Evolutionary conservation across 2,888 invertebrate species (phyloP), one percentile per base, ranked within the genome.

Genomic region (Ochropleura plecta): DNA sequence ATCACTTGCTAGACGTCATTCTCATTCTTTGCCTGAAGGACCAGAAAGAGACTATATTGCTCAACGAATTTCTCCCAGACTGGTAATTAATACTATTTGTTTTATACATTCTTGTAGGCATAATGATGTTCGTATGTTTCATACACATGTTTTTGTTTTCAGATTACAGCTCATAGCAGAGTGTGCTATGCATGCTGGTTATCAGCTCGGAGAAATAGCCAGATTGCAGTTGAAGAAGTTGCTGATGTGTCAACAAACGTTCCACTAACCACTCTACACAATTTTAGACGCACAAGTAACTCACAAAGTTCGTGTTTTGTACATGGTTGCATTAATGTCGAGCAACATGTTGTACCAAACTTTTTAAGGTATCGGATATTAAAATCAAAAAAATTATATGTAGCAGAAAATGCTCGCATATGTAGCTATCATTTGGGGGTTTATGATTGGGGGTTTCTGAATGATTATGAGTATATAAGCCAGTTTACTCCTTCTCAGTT

Each of bases 171-270:
- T 62, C 66, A 66, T 66, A 53, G 66, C 66, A 42, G 51, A 66
- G 66, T 66, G 16, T 66, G n/a, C 40, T 66, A 66, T 66, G n/a
- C n/a, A 53, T 66, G 66, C 51, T 66, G 66, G 66, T 42, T 66
- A 66, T 53, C 51, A 66, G 51, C 59, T 59, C 59, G 55, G 55
- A n/a, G 59, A 48, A 64, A 48, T 48, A 48, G 46, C 63, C 63
- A 8, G 46, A 46, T 20, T n/a, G n/a, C n/a, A n/a, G n/a, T n/a
- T n/a, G n/a, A n/a, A 64, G 48, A 64, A 46, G 64, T 64, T 48
- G 30, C 64, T 64, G 30, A 20, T 64, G 64, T 48, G 48, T 16
- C 20, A 48, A 30, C 64, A 9, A 10, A 64, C 30, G 30, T 48
- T 30, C 0, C 18, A 16, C 16, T 64, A 48, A 64, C 48, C 9